Evolutionary conservation across 1,140 invertebrate species (phyloP), one percentile per base, ranked within the genome.

Genomic region (Proctacanthus coquilletti): DNA sequence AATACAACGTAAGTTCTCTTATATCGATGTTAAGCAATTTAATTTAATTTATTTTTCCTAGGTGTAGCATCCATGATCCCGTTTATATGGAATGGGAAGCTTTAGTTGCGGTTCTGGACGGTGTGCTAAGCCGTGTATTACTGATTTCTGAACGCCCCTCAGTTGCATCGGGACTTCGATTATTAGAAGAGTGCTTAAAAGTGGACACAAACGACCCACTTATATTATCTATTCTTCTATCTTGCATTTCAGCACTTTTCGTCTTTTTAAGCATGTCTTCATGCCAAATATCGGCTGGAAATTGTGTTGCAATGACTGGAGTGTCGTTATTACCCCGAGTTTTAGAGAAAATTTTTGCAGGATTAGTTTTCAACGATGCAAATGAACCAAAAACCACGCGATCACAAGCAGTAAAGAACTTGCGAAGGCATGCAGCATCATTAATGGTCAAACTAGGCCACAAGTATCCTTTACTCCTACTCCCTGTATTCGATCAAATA

Each of bases 211-310:
- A 68, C 14, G 76, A 84, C 61, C 75, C 84, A 10, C 64, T 86
- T 32, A 69, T 91, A 18, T 60, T 87, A 10, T 91, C 85, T 1
- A 71, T 77, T 34, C 54, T 89, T 23, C 62, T 94, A 2, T 92
- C 88, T 0, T 86, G 85, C 54, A 83, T 93, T 39, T 92, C 87
- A 13, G 80, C 84, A 0, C 65, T 94, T 1, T 89, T 92, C 55
- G 80, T 89, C 8, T 92, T 91, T 56, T 65, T 93, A 13, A 84
- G 79, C 47, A 86, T 80, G 72, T 80, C 82, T 1, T 80, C 80
- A 13, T 79, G 82, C 45, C 79, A 83, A 38, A 72, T 81, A 50
- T 71, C 72, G 3, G 60, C 65, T 43, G 65, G 64, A 14, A 71
- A 71, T 38, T 71, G 71, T 23, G 69, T 73, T 27, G 71, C 75